Evolutionary conservation across 1,140 invertebrate genomes (phyloP).

Genomic region (Danaus plexippus): DNA sequence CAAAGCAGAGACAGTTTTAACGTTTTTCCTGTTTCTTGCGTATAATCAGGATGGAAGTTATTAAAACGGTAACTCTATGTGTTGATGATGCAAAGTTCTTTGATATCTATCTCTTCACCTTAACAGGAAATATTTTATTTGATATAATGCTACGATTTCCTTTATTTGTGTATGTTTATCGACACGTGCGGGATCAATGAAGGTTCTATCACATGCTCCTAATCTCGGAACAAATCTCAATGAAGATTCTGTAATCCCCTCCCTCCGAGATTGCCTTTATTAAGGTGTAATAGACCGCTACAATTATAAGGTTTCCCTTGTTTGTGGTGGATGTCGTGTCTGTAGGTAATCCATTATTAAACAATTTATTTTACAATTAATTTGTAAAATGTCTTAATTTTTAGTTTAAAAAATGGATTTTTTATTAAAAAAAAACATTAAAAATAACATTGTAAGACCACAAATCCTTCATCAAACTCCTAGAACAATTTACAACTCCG

Average conservation of each 20-base stretch:
- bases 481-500: slow-evolving; percentile 27
- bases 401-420: no score
- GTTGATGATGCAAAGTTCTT: no score
- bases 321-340: slow-evolving; percentile 64
- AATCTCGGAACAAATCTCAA: slow-evolving; percentile 71
- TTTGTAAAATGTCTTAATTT: no score
- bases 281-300: slow-evolving; percentile 69
- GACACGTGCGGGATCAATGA: slow-evolving; percentile 9
- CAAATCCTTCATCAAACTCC: slow-evolving; percentile 17
- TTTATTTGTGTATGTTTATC: no score
- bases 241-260: slow-evolving; percentile 63
- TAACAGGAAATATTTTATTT: no score
- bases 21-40: no score
- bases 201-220: slow-evolving; percentile 54
- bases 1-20: no score
- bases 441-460: background rate
- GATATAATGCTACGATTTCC: no score
- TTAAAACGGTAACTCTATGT: no score
- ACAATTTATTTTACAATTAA: slow-evolving; percentile 39
- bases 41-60: no score
- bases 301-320: slow-evolving; percentile 70
- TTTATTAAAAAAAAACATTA: no score
- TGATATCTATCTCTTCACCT: no score
- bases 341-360: slow-evolving; percentile 64
- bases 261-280: slow-evolving; percentile 63